Evolutionary conservation across 2,797 vertebrate genomes (phyloP).

Genomic region (Margarornis squamiger): DNA sequence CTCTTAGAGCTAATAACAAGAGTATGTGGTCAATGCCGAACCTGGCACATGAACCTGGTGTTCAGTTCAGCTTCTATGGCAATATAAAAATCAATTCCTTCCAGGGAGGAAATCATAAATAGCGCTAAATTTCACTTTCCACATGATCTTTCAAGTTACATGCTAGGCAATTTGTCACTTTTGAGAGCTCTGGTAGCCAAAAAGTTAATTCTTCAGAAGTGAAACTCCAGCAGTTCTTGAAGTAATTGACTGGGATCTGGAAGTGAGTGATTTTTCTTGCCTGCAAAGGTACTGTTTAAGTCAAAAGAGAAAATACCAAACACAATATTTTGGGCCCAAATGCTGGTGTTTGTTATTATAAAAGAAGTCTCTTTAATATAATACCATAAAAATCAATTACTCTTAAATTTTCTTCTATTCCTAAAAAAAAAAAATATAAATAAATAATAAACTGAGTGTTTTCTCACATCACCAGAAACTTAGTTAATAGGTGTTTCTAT

Average conservation of each 20-base stretch:
- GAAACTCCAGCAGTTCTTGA: constrained; percentile 7
- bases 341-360: neutral
- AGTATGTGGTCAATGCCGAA: neutral
- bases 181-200: constrained; percentile 35
- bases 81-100: constrained; percentile 54
- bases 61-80: neutral
- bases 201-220: constrained; percentile 62
- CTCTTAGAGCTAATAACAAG: neutral
- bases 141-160: constrained; percentile 37
- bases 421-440: neutral
- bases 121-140: constrained; percentile 40
- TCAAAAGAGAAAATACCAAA: constrained; percentile 17
- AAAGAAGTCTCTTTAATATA: neutral
- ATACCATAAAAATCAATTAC: neutral
- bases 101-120: constrained; percentile 47
- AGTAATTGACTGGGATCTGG: constrained; percentile 39
- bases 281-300: neutral
- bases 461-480: neutral
- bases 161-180: constrained; percentile 51
- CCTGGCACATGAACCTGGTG: neutral
- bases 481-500: neutral
- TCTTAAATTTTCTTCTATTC: neutral
- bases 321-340: neutral
- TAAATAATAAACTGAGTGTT: neutral
- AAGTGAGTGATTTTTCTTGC: constrained; percentile 45